Evolutionary conservation across 2,888 invertebrate genomes (phyloP).

Genomic region (Drosophila sordidula): DNA sequence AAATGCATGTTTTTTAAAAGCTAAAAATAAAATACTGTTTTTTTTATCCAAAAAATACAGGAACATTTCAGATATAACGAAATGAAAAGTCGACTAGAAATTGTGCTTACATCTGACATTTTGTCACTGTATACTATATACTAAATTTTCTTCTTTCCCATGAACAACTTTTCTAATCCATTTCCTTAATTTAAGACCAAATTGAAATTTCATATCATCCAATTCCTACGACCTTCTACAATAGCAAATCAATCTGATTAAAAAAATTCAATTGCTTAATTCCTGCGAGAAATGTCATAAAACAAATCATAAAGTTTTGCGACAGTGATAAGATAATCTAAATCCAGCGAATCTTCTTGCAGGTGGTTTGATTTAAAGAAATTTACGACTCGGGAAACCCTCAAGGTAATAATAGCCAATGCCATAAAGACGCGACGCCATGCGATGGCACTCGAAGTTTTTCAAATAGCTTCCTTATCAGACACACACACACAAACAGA

Average conservation of each 20-base stretch:
- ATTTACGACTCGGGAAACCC: conserved; percentile 62
- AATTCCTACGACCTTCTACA: conserved; percentile 11
- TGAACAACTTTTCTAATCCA: not conserved
- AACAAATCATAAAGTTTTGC: conserved; percentile 53
- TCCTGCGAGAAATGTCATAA: conserved; percentile 44
- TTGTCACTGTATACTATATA: no score
- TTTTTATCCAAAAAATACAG: not conserved
- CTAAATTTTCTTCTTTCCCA: no score
- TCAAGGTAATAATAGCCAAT: conserved; percentile 29
- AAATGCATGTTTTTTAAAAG: conserved; percentile 24
- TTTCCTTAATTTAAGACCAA: not conserved
- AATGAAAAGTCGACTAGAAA: not conserved
- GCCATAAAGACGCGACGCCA: conserved; percentile 12
- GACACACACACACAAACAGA: conserved; percentile 8
- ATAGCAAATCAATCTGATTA: conserved; percentile 12
- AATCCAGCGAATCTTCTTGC: conserved; percentile 43
- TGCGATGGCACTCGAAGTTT: not conserved
- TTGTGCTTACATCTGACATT: no score
- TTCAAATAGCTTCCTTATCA: conserved; percentile 42
- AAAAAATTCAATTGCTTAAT: conserved; percentile 41
- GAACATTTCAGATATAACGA: not conserved
- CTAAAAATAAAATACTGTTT: conserved; percentile 32
- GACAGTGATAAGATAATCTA: conserved; percentile 65
- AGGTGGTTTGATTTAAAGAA: conserved; percentile 55
- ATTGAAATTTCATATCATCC: not conserved